These are phyloP conservation scores for Hypselothyrea guttata DNA, from an alignment of 2,888 invertebrate genomes.

Conservation along the genomic window DNA sequence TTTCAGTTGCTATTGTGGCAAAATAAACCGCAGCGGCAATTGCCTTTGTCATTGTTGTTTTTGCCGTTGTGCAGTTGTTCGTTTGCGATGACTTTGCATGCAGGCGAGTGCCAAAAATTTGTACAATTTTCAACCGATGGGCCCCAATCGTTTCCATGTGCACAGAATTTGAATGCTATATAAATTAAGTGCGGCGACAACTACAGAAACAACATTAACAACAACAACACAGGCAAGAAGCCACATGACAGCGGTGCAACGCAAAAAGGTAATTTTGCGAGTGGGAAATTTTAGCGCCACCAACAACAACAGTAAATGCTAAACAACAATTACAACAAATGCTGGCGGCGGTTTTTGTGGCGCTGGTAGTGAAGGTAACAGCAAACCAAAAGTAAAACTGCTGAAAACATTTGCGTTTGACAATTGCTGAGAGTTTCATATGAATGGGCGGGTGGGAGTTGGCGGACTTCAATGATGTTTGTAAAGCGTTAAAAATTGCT, in stretches of 20 bases:
- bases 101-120: constrained; percentile 69
- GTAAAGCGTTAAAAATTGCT: too few relatives aligned
- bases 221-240: constrained; percentile 20
- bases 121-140: constrained; percentile 56
- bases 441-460: too few relatives aligned
- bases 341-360: constrained; percentile 36
- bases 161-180: constrained; percentile 66
- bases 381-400: constrained; percentile 1
- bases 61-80: constrained; percentile 28
- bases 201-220: constrained; percentile 32
- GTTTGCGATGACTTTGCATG: constrained; percentile 38
- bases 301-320: constrained; percentile 8
- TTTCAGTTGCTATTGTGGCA: constrained; percentile 41
- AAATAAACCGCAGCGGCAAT: constrained; percentile 58
- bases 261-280: constrained; percentile 70
- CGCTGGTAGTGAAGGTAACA: constrained; percentile 26
- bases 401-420: constrained; percentile 20
- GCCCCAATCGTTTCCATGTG: constrained; percentile 36
- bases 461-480: too few relatives aligned
- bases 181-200: constrained; percentile 69
- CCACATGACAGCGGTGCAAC: constrained; percentile 73
- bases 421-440: constrained; percentile 33
- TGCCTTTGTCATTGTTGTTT: constrained; percentile 47
- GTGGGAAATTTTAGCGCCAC: constrained; percentile 52
- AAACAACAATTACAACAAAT: constrained; percentile 37